Conservation (phyloP, 2,797 vertebrate species). For the Philypnodon macrostomus region DNA sequence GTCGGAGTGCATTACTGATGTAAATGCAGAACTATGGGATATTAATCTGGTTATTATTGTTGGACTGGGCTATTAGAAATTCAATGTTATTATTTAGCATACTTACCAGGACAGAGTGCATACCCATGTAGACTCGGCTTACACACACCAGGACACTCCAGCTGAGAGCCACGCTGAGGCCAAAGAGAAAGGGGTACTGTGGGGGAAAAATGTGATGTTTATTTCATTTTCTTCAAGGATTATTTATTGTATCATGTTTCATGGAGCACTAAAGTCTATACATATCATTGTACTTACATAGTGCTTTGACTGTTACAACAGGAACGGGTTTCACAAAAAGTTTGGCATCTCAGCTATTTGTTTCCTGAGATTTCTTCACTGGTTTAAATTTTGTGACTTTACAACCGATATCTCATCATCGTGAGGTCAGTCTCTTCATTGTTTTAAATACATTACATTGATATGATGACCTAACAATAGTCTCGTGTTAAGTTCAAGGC, state of each 20-base stretch:
- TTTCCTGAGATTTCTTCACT: not conserved
- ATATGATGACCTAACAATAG: too few relatives aligned
- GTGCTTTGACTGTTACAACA: too few relatives aligned
- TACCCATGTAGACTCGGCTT: slow-evolving; percentile 98
- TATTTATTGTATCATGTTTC: not conserved
- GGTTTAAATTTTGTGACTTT: too few relatives aligned
- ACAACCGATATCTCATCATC: slow-evolving; percentile 27
- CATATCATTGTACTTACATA: too few relatives aligned
- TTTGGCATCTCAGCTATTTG: too few relatives aligned
- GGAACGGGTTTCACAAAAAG: too few relatives aligned
- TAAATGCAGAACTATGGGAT: too few relatives aligned
- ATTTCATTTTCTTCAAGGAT: not conserved
- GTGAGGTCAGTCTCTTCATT: not conserved
- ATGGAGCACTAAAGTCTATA: not conserved
- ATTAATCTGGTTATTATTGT: too few relatives aligned
- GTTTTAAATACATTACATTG: not conserved
- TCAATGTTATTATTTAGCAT: slow-evolving; percentile 5
- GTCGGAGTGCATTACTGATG: too few relatives aligned
- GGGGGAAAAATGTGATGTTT: not conserved
- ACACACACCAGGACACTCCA: slow-evolving; percentile 95
- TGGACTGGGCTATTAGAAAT: too few relatives aligned
- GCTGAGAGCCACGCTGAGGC: slow-evolving; percentile 83
- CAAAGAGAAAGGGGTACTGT: slow-evolving; percentile 89
- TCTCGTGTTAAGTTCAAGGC: too few relatives aligned
- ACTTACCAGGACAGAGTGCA: slow-evolving; percentile 96